These are phyloP conservation scores for Parelbella ahira DNA, from an alignment of 2,888 invertebrate species.

Conservation along the genomic window DNA sequence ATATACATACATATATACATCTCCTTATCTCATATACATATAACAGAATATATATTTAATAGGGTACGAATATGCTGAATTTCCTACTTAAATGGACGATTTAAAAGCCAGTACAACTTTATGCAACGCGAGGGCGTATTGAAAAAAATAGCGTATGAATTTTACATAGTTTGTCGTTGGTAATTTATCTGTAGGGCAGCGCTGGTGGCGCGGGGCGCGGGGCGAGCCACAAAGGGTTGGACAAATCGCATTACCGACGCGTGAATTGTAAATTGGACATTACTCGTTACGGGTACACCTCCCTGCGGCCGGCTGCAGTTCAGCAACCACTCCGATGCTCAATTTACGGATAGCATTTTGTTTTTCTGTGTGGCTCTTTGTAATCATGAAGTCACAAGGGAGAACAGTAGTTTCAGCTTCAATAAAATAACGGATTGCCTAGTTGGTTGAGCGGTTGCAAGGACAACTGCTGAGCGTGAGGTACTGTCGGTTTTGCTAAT, in stretches of 20 bases:
- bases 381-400: no score
- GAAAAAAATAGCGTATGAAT: constrained; percentile 47
- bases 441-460: no score
- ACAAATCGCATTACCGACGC: constrained; percentile 76
- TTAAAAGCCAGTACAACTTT: background rate
- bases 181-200: constrained; percentile 58
- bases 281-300: constrained; percentile 72
- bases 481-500: no score
- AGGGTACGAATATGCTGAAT: no score
- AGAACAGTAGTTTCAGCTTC: no score
- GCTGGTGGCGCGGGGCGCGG: constrained; percentile 42
- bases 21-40: no score
- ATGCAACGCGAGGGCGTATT: background rate
- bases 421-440: no score
- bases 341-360: constrained; percentile 22
- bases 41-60: no score
- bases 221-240: constrained; percentile 69
- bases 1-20: no score
- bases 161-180: constrained; percentile 54
- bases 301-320: constrained; percentile 34
- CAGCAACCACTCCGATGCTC: constrained; percentile 32
- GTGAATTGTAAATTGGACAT: constrained; percentile 80
- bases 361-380: no score
- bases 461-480: no score
- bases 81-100: background rate